Evolutionary conservation across 1,140 invertebrate genomes (phyloP), one percentile per base, ranked within the genome.

Genomic region (Leptinotarsa texana): DNA sequence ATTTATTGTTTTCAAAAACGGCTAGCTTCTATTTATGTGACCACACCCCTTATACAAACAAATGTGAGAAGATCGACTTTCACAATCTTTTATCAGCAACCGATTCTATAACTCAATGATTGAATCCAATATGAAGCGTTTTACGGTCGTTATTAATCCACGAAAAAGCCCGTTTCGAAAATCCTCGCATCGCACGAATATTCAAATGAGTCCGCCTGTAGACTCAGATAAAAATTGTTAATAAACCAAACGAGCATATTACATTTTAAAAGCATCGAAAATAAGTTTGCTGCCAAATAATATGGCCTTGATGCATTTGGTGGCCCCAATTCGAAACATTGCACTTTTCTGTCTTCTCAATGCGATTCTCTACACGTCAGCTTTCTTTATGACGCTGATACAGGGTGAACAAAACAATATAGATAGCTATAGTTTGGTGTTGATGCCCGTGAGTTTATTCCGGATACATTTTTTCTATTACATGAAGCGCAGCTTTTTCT

Each of bases 301-400:
- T 73, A 67, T 75, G 73, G 72, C 77, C 77, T 79, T 79, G 77
- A 71, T 75, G 75, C 73, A 79, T 79, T 79, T 79, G 69, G 77
- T 79, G 77, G 77, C 77, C 77, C 73, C 77, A 77, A 79, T 79
- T 76, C 73, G 63, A 79, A 72, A 49, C 77, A 69, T 79, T 78
- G 77, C 77, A 75, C 77, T 78, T 78, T 78, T 76, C 51, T 72
- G 74, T 15, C 33, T 57, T 57, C n/a, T 15, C 33, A 17, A 15
- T 57, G 15, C 51, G 51, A 57, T 57, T 57, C 51, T 57, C 51
- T 57, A 15, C n/a, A 57, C 51, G 51, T 57, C 51, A 18, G 51
- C 51, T 4, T 57, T 57, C n/a, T 57, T 57, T 57, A 57, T 57
- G 5, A 4, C 51, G 17, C n/a, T 57, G 17, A n/a, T 57, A 57